Percentiles rank a stretch among this genome's conserved stretches.
Evolutionary conservation across 2,888 invertebrate genomes (phyloP).

Genomic region (Polylopha cassiicola): DNA sequence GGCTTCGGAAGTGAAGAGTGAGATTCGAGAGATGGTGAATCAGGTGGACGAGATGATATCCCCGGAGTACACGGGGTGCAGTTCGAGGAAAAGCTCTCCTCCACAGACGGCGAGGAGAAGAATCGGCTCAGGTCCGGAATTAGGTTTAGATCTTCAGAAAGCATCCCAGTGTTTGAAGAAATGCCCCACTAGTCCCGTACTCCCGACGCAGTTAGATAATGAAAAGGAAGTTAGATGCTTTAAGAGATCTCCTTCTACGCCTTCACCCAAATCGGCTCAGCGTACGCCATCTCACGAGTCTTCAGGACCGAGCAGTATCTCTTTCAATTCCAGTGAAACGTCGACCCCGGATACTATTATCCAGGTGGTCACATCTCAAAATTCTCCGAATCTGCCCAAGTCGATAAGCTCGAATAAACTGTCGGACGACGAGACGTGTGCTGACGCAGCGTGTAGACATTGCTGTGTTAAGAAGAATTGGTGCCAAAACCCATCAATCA

Average conservation of each 20-base stretch:
- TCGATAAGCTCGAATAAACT: conserved; percentile 75
- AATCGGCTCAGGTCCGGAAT: conserved; percentile 65
- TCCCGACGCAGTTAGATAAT: conserved; percentile 49
- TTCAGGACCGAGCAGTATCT: conserved; percentile 66
- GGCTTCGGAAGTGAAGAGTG: conserved; percentile 87
- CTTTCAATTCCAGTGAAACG: conserved; percentile 73
- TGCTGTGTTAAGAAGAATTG: conserved; percentile 75
- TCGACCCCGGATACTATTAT: conserved; percentile 74
- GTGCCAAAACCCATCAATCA: conserved; percentile 82
- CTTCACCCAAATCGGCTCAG: conserved; percentile 64
- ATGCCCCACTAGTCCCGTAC: conserved; percentile 68
- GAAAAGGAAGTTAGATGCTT: conserved; percentile 51
- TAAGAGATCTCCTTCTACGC: conserved; percentile 50
- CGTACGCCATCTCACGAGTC: conserved; percentile 64
- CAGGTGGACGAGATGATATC: conserved; percentile 84
- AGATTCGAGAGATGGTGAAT: conserved; percentile 84
- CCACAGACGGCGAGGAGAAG: conserved; percentile 62
- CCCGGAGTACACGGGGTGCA: conserved; percentile 57
- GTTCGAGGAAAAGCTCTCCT: conserved; percentile 65
- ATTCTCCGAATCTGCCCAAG: conserved; percentile 67
- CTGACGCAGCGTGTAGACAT: conserved; percentile 65
- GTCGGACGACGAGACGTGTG: conserved; percentile 77
- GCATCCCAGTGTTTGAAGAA: conserved; percentile 52
- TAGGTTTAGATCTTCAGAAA: conserved; percentile 58
- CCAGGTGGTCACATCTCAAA: conserved; percentile 61